phyloP scores from a whole-genome alignment of 2,113 vertebrate genomes.

The Trichomycterus rosablanca region DNA sequence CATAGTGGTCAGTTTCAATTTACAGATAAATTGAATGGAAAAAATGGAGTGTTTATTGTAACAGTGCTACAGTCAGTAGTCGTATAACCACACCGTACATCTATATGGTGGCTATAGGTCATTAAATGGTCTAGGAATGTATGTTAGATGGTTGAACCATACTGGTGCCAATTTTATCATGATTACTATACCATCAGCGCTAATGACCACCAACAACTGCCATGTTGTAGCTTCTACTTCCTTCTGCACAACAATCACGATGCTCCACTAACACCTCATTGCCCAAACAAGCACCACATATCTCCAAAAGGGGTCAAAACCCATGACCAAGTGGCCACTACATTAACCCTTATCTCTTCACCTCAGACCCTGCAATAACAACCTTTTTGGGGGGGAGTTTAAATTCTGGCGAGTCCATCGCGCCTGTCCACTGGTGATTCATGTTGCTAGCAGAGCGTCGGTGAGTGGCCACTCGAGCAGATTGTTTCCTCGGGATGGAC shows the following conservation, averaged over 20 bases:
- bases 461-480: conserved; percentile 48
- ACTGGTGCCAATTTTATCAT: too few relatives aligned
- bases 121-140: too few relatives aligned
- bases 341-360: conserved; percentile 48
- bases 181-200: too few relatives aligned
- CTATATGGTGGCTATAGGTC: too few relatives aligned
- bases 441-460: conserved; percentile 41
- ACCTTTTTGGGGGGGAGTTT: conserved; percentile 29
- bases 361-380: conserved; percentile 45
- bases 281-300: not conserved
- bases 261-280: conserved; percentile 9
- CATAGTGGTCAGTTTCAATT: too few relatives aligned
- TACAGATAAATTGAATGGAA: too few relatives aligned
- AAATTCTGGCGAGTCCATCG: conserved; percentile 46
- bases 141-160: too few relatives aligned
- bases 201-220: not conserved
- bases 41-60: too few relatives aligned
- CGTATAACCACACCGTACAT: too few relatives aligned
- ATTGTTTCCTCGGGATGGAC: conserved; percentile 55
- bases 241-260: not conserved
- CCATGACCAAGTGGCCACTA: conserved; percentile 15
- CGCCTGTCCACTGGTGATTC: conserved; percentile 45
- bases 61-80: too few relatives aligned
- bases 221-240: not conserved
- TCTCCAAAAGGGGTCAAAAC: conserved; percentile 26